Evolutionary conservation across 1,140 invertebrate genomes (phyloP).

Genomic region (Drosophila novamexicana): DNA sequence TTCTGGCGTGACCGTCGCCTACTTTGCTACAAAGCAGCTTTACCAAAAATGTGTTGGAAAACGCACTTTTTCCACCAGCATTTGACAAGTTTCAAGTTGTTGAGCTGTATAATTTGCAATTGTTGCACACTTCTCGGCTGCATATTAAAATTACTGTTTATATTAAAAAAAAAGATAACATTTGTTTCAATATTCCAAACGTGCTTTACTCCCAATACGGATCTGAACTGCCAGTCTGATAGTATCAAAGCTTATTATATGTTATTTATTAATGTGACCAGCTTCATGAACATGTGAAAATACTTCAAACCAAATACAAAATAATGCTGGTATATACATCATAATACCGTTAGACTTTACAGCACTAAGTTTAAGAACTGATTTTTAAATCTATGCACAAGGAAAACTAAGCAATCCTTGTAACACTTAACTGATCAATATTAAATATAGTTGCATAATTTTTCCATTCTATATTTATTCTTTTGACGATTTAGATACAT

Average conservation of each 20-base stretch:
- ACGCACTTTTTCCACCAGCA: constrained; percentile 5
- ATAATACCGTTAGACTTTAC: background rate
- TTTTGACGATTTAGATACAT: constrained; percentile 35
- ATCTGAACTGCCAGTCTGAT: background rate
- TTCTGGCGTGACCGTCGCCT: constrained; percentile 29
- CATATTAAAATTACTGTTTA: background rate
- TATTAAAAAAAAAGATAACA: background rate
- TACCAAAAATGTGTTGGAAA: constrained; percentile 33
- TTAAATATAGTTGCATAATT: background rate
- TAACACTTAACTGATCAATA: no score
- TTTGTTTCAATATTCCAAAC: background rate
- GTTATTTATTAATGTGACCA: background rate
- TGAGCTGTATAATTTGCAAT: background rate
- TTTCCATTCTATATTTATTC: background rate
- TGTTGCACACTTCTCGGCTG: background rate
- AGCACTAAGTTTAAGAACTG: no score
- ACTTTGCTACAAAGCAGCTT: constrained; percentile 2
- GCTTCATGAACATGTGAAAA: background rate
- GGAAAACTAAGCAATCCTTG: no score
- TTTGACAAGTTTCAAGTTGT: background rate
- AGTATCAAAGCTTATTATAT: background rate
- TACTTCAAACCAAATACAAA: background rate
- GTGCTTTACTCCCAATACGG: background rate
- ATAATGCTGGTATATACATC: background rate
- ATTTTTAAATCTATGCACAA: no score